Evolutionary conservation across 2,113 vertebrate genomes (phyloP), one percentile per base, ranked within the genome.

Genomic region (Grantiella picta): DNA sequence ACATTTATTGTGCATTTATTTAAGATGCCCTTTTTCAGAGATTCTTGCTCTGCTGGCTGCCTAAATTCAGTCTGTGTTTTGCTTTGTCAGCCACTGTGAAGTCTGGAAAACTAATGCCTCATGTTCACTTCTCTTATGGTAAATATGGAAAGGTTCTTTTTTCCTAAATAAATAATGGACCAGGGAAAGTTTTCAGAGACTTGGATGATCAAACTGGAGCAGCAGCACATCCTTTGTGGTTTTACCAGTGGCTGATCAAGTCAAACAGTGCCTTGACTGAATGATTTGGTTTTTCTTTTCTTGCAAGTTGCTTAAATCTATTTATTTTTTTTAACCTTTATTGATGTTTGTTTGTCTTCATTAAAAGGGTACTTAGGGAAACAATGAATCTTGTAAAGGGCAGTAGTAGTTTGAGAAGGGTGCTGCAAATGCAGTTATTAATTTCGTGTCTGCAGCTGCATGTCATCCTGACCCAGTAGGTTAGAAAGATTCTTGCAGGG

Each of bases 51-150:
- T 35, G 73, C 42, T 87, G 83, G 86, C 78, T 57, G 66, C 80
- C 68, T 61, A n/a, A 53, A 21, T 56, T 84, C 44, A 78, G 49
- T 22, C 17, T n/a, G 31, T 12, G 2, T 88, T 95, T 86, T 96
- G 93, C 93, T 95, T 92, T 91, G 84, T 97, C 96, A 96, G 94
- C 92, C 47, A 12, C 42, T 86, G 61, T 77, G 61, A 80, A 66
- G 63, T 22, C 56, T 77, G 79, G 69, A 59, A 82, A 91, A 77
- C 60, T 29, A 49, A 86, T 87, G 93, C 72, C 61, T 91, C 9
- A 0, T 87, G 73, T 87, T 63, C 54, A 7, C 86, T 49, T 6
- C 17, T 2, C 60, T 82, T 38, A 63, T 3, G 36, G 64, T 79
- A 78, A 87, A 83, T 83, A 25, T 21, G n/a, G 82, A 76, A 80